Evolutionary conservation across 2,113 vertebrate species (phyloP).

Genomic region (Plecotus auritus): DNA sequence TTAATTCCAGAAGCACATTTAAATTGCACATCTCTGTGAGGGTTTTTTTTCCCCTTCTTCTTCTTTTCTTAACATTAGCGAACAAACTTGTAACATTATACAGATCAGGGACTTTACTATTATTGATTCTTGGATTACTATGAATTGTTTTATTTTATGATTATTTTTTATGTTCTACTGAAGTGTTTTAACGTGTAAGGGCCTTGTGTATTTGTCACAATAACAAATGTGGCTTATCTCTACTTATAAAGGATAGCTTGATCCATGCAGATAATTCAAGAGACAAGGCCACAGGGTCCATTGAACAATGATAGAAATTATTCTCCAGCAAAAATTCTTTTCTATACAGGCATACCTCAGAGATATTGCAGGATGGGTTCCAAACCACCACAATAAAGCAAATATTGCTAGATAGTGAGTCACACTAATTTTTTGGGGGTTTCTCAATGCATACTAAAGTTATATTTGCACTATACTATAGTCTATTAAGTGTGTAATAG

Average conservation of each 20-base stretch:
- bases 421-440: neutral
- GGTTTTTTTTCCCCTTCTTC: neutral
- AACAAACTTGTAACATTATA: neutral
- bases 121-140: conserved; percentile 24
- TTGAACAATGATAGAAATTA: neutral
- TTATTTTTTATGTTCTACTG: neutral
- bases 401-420: neutral
- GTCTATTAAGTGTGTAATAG: neutral
- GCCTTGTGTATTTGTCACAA: neutral
- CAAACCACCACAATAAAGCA: neutral
- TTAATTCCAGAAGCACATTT: neutral
- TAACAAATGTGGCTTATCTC: neutral
- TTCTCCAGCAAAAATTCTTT: neutral
- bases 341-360: neutral
- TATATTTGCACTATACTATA: neutral
- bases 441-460: neutral
- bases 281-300: neutral
- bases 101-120: neutral
- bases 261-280: neutral
- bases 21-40: neutral
- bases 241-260: neutral
- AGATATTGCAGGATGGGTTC: neutral
- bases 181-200: neutral
- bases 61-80: neutral
- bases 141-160: neutral